Conservation (phyloP, 1,140 invertebrate genomes). For the Papilio polyxenes region DNA sequence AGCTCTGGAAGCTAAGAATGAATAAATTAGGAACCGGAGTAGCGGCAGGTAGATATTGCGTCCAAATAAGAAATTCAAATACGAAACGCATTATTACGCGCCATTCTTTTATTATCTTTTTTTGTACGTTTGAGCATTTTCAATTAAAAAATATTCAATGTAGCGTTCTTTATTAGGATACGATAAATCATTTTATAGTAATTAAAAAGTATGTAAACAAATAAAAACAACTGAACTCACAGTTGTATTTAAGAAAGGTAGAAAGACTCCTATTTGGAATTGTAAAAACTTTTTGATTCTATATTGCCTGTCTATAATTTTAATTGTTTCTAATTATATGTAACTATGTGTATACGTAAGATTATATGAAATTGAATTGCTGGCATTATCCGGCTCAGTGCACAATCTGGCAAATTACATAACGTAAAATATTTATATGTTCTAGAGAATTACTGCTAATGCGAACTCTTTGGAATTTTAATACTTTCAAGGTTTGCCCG, state of each 20-base stretch:
- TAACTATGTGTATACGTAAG: neutral
- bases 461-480: slow-evolving; percentile 62
- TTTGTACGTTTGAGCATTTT: neutral
- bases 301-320: neutral
- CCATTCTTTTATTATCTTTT: neutral
- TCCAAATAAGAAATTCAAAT: slow-evolving; percentile 32
- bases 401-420: slow-evolving; percentile 42
- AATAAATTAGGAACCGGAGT: slow-evolving; percentile 60
- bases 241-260: too few relatives aligned
- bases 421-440: slow-evolving; percentile 51
- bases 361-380: slow-evolving; percentile 34
- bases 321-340: neutral
- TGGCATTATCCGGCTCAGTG: slow-evolving; percentile 15
- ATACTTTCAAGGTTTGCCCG: slow-evolving; percentile 50
- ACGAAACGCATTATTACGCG: neutral
- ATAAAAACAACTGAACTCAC: too few relatives aligned
- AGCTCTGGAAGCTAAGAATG: slow-evolving; percentile 59
- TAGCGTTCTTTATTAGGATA: neutral
- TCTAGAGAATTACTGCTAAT: slow-evolving; percentile 51
- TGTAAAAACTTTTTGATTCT: too few relatives aligned
- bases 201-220: too few relatives aligned
- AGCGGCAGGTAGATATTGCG: slow-evolving; percentile 36
- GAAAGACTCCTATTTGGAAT: too few relatives aligned
- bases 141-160: neutral
- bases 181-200: too few relatives aligned